Evolutionary conservation across 2,797 vertebrate genomes (phyloP).

Genomic region (Parotocinclus haroldoi): DNA sequence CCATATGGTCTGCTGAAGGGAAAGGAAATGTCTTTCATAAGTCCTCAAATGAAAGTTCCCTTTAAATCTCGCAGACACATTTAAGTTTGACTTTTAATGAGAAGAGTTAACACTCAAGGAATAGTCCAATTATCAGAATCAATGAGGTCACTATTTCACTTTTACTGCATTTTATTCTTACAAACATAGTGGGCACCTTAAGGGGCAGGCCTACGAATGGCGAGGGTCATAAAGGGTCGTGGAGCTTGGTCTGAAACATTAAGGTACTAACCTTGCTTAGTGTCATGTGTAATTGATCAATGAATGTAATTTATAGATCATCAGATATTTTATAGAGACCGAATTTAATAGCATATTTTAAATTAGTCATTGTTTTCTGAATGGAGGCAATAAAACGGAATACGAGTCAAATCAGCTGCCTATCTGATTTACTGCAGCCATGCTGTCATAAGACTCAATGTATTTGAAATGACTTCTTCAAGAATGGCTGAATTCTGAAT

Average conservation of each 20-base stretch:
- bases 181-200: constrained; percentile 67
- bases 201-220: constrained; percentile 61
- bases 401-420: constrained; percentile 23
- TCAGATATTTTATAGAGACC: constrained; percentile 73
- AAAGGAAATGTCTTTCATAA: constrained; percentile 58
- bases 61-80: constrained; percentile 50
- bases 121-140: constrained; percentile 62
- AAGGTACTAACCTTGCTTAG: constrained; percentile 75
- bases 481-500: too few species aligned
- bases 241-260: constrained; percentile 59
- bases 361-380: constrained; percentile 71
- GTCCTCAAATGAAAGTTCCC: constrained; percentile 52
- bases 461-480: too few species aligned
- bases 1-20: constrained; percentile 9
- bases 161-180: constrained; percentile 66
- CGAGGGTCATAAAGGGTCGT: constrained; percentile 63
- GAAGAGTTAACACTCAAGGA: constrained; percentile 55
- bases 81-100: constrained; percentile 47
- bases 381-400: constrained; percentile 56
- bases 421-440: constrained; percentile 21
- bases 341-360: constrained; percentile 73
- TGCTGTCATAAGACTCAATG: too few species aligned
- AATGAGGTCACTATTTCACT: constrained; percentile 69
- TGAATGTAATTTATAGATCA: constrained; percentile 73
- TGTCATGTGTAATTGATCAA: constrained; percentile 75